Evolutionary conservation across 2,888 invertebrate genomes (phyloP).

Genomic region (Doris montereyensis): DNA sequence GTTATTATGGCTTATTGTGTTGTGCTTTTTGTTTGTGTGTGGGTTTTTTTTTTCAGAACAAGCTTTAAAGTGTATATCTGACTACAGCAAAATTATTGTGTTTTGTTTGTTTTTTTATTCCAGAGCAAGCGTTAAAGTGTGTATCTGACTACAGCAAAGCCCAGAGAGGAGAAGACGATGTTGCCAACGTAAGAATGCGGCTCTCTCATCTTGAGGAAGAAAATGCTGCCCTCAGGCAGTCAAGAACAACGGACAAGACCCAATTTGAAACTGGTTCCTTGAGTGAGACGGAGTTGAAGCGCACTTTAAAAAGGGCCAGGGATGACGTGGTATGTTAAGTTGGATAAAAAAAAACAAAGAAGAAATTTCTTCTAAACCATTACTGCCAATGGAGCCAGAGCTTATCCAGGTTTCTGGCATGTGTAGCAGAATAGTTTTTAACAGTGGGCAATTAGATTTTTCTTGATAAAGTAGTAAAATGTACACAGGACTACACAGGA

Average conservation of each 20-base stretch:
- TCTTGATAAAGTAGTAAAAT: no score
- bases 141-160: constrained; percentile 32
- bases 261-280: constrained; percentile 51
- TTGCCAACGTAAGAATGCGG: constrained; percentile 48
- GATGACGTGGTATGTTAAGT: constrained; percentile 64
- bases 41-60: constrained; percentile 20
- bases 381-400: no score
- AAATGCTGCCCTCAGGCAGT: constrained; percentile 52
- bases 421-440: no score
- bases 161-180: constrained; percentile 21
- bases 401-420: no score
- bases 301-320: constrained; percentile 58
- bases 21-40: background rate
- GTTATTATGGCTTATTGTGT: background rate
- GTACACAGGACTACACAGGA: no score
- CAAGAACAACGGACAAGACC: constrained; percentile 46
- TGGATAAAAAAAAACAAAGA: no score
- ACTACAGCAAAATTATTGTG: constrained; percentile 13
- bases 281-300: constrained; percentile 58
- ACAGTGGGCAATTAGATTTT: no score
- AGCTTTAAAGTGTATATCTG: constrained; percentile 29
- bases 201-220: constrained; percentile 56
- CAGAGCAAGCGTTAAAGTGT: constrained; percentile 38
- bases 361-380: no score
- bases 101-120: background rate